These are phyloP conservation scores for Silurus asotus DNA, from an alignment of 2,113 vertebrate species.

Conservation along the genomic window DNA sequence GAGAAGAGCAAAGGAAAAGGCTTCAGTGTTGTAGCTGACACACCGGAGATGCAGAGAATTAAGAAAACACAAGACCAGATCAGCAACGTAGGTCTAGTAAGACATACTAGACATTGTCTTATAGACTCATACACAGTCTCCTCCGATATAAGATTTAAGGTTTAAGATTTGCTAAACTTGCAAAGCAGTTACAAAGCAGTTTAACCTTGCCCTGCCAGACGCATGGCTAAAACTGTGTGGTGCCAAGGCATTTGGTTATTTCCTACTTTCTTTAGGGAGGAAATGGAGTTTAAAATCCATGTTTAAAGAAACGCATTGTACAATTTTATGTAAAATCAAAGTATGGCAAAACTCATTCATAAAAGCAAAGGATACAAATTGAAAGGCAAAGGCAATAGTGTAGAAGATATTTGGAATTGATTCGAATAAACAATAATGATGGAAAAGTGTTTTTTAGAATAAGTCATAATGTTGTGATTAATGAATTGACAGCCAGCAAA, in stretches of 20 bases:
- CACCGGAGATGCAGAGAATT: conserved; percentile 92
- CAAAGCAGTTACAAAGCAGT: not conserved
- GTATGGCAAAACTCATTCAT: not conserved
- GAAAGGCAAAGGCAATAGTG: not conserved
- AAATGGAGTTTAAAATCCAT: not conserved
- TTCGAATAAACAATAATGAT: not conserved
- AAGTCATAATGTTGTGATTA: not conserved
- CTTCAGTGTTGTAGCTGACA: conserved; percentile 91
- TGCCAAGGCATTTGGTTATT: not conserved
- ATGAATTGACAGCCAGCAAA: not conserved
- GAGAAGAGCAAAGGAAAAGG: conserved; percentile 96
- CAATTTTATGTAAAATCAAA: not conserved
- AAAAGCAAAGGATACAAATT: not conserved
- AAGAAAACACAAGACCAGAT: conserved; percentile 95
- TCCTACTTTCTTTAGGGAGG: not conserved
- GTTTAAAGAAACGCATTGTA: not conserved
- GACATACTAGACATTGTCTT: not conserved
- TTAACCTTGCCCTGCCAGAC: not conserved
- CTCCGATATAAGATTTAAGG: not conserved
- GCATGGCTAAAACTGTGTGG: not conserved
- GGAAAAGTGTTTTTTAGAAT: not conserved
- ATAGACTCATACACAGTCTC: not conserved
- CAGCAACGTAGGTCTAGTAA: conserved; percentile 89
- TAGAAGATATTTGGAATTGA: not conserved
- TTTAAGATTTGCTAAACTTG: not conserved